Conservation (phyloP, 2,113 vertebrate species). For the Alethe diademata region DNA sequence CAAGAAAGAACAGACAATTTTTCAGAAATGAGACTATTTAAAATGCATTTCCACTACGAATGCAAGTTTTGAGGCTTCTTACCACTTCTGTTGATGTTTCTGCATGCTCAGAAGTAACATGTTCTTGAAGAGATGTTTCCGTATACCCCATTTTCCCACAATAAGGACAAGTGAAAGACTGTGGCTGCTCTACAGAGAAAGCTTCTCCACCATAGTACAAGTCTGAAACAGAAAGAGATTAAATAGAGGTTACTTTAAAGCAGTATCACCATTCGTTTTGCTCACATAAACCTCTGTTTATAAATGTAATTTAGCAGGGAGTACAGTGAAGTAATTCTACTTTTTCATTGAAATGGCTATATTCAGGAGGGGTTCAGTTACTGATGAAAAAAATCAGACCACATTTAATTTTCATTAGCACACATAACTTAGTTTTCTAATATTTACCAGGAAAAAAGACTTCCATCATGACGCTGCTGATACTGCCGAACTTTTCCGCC, state of each 20-base stretch:
- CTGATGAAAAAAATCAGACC: not conserved
- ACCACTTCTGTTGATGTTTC: constrained; percentile 99
- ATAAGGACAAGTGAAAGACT: constrained; percentile 99
- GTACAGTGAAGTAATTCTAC: not conserved
- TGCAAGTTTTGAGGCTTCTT: constrained; percentile 59
- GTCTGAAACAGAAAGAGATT: constrained; percentile 76
- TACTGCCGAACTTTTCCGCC: not conserved
- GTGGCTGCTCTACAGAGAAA: constrained; percentile 97
- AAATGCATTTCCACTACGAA: not conserved
- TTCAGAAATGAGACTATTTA: not conserved
- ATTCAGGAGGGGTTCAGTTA: not conserved
- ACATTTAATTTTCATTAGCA: not conserved
- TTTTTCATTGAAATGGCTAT: not conserved
- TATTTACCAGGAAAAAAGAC: not conserved
- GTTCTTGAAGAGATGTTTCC: constrained; percentile 90
- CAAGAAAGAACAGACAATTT: not conserved
- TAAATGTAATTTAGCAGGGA: not conserved
- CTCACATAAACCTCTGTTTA: not conserved
- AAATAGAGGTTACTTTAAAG: not conserved
- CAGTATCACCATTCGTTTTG: not conserved
- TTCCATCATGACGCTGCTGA: not conserved
- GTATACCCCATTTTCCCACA: constrained; percentile 90
- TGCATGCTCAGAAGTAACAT: constrained; percentile 95
- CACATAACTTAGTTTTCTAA: not conserved
- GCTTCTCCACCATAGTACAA: constrained; percentile 99